Evolutionary conservation across 2,888 invertebrate species (phyloP), one percentile per base, ranked within the genome.

Genomic region (Microlaimidae sp.): DNA sequence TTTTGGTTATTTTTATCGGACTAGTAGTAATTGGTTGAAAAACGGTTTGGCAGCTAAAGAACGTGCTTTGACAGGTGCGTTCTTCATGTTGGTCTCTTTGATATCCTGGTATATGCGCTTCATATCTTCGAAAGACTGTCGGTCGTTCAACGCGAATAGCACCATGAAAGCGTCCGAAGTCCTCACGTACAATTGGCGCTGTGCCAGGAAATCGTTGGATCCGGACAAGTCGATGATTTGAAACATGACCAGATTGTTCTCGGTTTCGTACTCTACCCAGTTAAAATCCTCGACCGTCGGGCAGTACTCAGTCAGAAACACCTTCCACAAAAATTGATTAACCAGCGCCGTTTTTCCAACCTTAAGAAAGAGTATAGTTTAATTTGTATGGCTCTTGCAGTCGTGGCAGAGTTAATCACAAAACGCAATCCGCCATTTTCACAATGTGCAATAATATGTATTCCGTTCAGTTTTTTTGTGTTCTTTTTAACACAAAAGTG

Each of bases 251-350:
- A 51, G 26, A 17, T 56, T 58, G 41, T 58, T 56, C 23, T 58
- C 58, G 7, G 58, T 47, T 26, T 64, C 67, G 56, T 68, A 67
- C 54, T 67, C 67, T 43, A 67, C 61, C 67, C 67, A 67, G 56
- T 68, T 63, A 56, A 69, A 68, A 49, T 67, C 67, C 54, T 67
- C 67, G 1, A 67, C 63, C 1, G 67, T 67, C 4, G 67, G 63
- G n/a, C 57, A 55, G 56, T 67, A 67, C 10, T 64, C 63, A 27
- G 50, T 48, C 13, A 66, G 54, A 53, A 64, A 66, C 28, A 56
- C 58, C 24, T 61, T 59, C 65, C 64, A 66, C n/a, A 66, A 54
- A 53, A 65, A 66, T 47, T 66, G 66, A 10, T 61, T 62, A 19
- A 66, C 65, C 51, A 66, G 57, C 5, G 66, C 63, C 17, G 66